phyloP scores from a whole-genome alignment of 2,888 invertebrate genomes.

The Petrophora chlorosata region DNA sequence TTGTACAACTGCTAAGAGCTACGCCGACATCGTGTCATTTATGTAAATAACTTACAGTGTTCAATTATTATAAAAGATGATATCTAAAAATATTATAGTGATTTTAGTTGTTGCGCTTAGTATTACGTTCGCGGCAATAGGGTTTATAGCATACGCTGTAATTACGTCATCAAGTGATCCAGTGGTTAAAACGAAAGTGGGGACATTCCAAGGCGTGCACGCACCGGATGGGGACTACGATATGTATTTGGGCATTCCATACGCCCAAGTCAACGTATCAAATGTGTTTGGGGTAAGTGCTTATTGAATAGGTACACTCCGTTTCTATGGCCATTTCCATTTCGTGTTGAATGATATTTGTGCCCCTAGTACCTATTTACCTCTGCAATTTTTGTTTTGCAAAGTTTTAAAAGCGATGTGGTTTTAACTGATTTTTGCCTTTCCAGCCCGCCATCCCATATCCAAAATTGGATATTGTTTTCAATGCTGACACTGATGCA shows the following conservation, averaged over 20 bases:
- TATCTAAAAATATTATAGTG: not conserved
- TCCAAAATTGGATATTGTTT: slow-evolving; percentile 16
- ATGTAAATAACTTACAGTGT: not conserved
- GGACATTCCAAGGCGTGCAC: slow-evolving; percentile 30
- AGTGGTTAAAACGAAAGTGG: slow-evolving; percentile 21
- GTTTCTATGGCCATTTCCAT: too few species aligned
- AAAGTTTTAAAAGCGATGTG: too few species aligned
- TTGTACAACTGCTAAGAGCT: not conserved
- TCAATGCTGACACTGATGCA: slow-evolving; percentile 38
- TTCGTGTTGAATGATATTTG: too few species aligned
- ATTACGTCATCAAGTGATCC: slow-evolving; percentile 7
- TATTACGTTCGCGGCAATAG: not conserved
- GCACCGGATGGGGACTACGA: slow-evolving; percentile 29
- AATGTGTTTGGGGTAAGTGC: slow-evolving; percentile 54
- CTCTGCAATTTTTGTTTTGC: too few species aligned
- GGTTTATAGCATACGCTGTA: slow-evolving; percentile 9
- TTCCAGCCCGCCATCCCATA: slow-evolving; percentile 26
- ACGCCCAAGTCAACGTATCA: slow-evolving; percentile 42
- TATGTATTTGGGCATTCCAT: slow-evolving; percentile 48
- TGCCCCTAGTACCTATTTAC: too few species aligned
- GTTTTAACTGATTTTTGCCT: not conserved
- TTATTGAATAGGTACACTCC: too few species aligned
- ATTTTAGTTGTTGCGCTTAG: slow-evolving; percentile 3
- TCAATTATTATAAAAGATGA: not conserved
- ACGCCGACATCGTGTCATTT: not conserved